Percentiles rank a stretch among this genome's conserved stretches.
These are phyloP conservation scores for Tachuris rubrigastra DNA, from an alignment of 2,113 vertebrate species.

Conservation along the genomic window DNA sequence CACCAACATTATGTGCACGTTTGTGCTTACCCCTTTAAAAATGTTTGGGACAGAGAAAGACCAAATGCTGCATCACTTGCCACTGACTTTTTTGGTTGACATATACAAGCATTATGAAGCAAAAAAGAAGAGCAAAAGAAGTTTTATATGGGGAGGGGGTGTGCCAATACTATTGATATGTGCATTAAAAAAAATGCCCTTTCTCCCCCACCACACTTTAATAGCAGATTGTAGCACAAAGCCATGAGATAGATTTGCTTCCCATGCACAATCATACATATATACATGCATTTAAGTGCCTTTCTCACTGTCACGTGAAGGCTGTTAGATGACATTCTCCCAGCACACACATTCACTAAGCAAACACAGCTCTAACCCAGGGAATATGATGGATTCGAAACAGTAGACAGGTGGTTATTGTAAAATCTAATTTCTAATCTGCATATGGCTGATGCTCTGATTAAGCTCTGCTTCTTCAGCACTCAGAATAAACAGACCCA, in stretches of 20 bases:
- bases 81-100: neutral
- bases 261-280: neutral
- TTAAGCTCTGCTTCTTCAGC: conserved; percentile 50
- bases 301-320: neutral
- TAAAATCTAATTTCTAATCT: conserved; percentile 65
- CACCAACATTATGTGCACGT: neutral
- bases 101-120: neutral
- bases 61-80: neutral
- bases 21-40: neutral
- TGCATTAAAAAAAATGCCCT: neutral
- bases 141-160: neutral
- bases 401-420: conserved; percentile 53
- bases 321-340: neutral
- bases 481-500: conserved; percentile 53
- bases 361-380: neutral
- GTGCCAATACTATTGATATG: neutral
- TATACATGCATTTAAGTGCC: neutral
- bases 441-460: conserved; percentile 59
- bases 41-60: neutral
- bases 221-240: neutral
- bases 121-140: neutral
- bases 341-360: neutral
- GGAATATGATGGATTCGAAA: neutral
- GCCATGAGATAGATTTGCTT: neutral
- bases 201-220: neutral